These are phyloP conservation scores for Eremophila alpestris DNA, from an alignment of 2,797 vertebrate genomes.

Conservation along the genomic window DNA sequence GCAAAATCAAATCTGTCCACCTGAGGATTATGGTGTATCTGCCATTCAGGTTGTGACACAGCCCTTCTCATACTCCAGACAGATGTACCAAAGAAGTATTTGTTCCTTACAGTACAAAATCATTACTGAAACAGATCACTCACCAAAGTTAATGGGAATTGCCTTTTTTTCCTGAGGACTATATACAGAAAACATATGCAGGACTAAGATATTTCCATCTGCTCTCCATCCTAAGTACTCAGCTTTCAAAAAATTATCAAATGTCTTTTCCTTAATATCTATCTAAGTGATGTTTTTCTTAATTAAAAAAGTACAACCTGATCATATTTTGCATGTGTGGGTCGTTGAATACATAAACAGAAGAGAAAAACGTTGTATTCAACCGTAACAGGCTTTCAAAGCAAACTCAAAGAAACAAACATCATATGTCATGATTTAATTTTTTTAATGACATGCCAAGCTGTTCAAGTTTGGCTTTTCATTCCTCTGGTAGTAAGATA, in stretches of 20 bases:
- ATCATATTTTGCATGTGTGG: conserved; percentile 64
- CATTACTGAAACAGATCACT: background rate
- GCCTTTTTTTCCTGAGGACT: background rate
- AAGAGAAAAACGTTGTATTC: conserved; percentile 46
- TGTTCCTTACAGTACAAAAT: background rate
- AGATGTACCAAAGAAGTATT: background rate
- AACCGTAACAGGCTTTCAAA: conserved; percentile 60
- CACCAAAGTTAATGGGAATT: background rate
- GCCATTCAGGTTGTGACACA: background rate
- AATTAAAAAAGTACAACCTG: conserved; percentile 67
- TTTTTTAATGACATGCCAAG: conserved; percentile 3
- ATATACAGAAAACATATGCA: background rate
- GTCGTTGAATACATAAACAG: conserved; percentile 68
- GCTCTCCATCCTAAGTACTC: background rate
- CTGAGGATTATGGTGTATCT: background rate
- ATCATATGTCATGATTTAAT: conserved; percentile 36
- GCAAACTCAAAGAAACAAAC: conserved; percentile 62
- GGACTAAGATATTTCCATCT: background rate
- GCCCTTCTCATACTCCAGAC: background rate
- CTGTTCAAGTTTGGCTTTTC: conserved; percentile 39
- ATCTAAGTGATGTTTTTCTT: conserved; percentile 29
- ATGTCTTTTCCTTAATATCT: background rate
- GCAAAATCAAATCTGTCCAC: background rate
- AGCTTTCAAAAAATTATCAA: background rate
- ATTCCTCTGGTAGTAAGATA: conserved; percentile 3